Conservation (phyloP, 1,140 invertebrate genomes). For the Sinella curviseta region DNA sequence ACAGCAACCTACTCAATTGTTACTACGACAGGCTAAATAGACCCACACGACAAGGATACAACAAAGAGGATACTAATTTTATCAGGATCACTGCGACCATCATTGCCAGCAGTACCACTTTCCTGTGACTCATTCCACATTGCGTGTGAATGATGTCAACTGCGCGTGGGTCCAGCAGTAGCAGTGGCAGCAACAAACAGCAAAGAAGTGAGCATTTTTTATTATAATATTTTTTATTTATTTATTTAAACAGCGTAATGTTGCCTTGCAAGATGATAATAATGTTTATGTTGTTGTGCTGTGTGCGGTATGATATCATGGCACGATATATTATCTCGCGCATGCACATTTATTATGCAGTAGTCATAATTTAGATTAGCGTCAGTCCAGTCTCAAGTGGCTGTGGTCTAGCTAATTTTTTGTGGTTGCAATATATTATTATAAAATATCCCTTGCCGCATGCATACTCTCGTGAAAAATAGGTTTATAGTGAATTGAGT, state of each 20-base stretch:
- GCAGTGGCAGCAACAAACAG: slow-evolving; percentile 10
- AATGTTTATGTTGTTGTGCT: no score
- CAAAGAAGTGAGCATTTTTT: slow-evolving; percentile 6
- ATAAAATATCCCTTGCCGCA: no score
- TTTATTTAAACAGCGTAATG: no score
- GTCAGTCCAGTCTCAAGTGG: no score
- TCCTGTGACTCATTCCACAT: background rate
- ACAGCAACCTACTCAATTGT: background rate
- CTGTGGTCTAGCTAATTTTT: no score
- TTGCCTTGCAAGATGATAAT: background rate
- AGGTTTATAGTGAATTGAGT: no score
- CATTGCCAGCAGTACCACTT: background rate
- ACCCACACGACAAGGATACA: background rate
- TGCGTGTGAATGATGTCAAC: slow-evolving; percentile 22
- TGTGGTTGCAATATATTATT: no score
- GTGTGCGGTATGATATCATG: no score
- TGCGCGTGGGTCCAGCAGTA: slow-evolving; percentile 13
- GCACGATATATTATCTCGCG: no score
- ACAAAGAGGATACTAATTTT: background rate
- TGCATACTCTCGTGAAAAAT: no score
- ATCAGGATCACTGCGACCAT: background rate
- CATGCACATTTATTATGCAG: no score
- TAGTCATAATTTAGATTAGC: no score
- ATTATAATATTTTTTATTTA: background rate
- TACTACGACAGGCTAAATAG: background rate